A percentile compares a stretch with the other conserved stretches of the same genome.
Evolutionary conservation across 2,113 vertebrate genomes (phyloP).

Genomic region (Elgaria multicarinata): DNA sequence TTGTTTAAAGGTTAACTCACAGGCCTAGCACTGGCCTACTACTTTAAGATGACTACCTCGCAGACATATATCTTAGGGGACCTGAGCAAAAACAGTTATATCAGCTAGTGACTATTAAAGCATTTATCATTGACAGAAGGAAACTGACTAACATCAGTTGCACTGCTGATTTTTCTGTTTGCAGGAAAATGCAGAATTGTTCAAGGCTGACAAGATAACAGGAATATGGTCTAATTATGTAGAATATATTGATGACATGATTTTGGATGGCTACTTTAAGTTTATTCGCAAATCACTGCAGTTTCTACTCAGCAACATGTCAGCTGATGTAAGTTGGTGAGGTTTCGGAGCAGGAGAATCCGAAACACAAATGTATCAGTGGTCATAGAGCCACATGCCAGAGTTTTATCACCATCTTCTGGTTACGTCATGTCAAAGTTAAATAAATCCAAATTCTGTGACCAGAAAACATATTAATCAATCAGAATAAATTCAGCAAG

Average conservation of each 20-base stretch:
- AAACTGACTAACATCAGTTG: neutral
- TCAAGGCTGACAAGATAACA: conserved; percentile 55
- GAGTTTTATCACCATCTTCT: neutral
- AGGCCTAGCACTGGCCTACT: too few species aligned
- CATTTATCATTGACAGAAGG: neutral
- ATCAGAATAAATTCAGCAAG: neutral
- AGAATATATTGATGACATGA: conserved; percentile 63
- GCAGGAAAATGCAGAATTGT: conserved; percentile 81
- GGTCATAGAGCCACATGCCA: neutral
- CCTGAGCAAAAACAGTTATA: too few species aligned
- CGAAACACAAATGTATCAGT: neutral
- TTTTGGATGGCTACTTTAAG: conserved; percentile 71
- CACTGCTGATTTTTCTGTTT: neutral
- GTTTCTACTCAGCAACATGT: conserved; percentile 79
- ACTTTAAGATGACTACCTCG: too few species aligned
- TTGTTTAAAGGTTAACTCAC: too few species aligned
- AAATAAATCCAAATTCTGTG: neutral
- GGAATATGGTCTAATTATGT: conserved; percentile 76
- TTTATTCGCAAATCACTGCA: conserved; percentile 75
- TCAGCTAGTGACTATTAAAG: conserved; percentile 1
- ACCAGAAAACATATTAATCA: neutral
- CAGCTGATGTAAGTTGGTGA: conserved; percentile 47
- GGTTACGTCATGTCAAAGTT: neutral
- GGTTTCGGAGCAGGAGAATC: neutral
- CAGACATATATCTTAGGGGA: too few species aligned